Conservation (phyloP, 2,797 vertebrate genomes). For the Emys orbicularis region DNA sequence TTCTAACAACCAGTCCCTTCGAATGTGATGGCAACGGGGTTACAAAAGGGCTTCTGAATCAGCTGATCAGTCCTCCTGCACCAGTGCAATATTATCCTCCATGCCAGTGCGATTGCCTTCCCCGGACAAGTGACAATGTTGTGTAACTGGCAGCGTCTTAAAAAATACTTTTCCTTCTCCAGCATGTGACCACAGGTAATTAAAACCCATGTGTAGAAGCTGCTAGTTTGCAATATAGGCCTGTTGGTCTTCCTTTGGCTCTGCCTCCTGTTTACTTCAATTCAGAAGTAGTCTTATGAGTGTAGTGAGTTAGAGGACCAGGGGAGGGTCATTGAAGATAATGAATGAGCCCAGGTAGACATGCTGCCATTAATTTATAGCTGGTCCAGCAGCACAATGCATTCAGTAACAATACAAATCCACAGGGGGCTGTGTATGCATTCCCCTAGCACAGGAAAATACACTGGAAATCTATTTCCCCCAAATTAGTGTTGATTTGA, state of each 20-base stretch:
- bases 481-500: background rate
- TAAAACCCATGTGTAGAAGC: background rate
- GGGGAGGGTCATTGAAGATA: background rate
- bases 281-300: background rate
- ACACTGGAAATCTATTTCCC: background rate
- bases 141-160: no score
- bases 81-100: no score
- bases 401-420: background rate
- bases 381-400: background rate
- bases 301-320: background rate
- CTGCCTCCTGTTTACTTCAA: background rate
- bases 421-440: background rate
- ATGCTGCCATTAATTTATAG: background rate
- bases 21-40: no score
- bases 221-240: no score
- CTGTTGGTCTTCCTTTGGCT: background rate
- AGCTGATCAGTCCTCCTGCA: no score
- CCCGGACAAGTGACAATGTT: no score
- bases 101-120: no score
- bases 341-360: background rate
- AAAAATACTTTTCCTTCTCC: no score
- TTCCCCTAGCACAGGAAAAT: background rate
- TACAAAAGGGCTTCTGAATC: no score
- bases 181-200: background rate
- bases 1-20: no score